Conservation (phyloP, 2,113 vertebrate species). For the Polypterus bichir region DNA sequence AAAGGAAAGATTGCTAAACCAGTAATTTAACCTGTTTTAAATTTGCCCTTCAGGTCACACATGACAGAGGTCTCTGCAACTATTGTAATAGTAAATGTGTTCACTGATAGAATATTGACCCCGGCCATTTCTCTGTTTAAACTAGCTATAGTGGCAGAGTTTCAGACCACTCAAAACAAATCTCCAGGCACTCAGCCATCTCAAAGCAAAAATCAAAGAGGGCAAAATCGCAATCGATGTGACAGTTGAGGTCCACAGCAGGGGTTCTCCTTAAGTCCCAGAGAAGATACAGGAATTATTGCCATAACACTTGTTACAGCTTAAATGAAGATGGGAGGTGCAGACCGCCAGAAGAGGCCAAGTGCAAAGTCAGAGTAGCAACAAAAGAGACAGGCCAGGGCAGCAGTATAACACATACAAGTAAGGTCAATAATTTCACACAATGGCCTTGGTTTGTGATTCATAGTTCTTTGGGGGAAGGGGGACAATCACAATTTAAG, state of each 20-base stretch:
- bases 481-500: no score
- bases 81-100: conserved; percentile 25
- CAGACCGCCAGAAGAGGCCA: conserved; percentile 28
- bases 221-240: conserved; percentile 47
- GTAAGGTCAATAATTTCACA: not conserved
- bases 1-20: not conserved
- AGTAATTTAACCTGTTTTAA: conserved; percentile 17
- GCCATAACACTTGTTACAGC: conserved; percentile 41
- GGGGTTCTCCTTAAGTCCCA: conserved; percentile 27
- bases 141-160: conserved; percentile 40
- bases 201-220: conserved; percentile 51
- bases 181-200: conserved; percentile 44
- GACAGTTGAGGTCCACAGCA: conserved; percentile 41
- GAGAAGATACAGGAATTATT: conserved; percentile 35
- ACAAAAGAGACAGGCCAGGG: conserved; percentile 42
- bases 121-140: conserved; percentile 20
- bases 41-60: conserved; percentile 17
- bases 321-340: conserved; percentile 15
- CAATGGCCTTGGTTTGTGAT: no score
- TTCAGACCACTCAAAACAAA: conserved; percentile 44
- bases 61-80: conserved; percentile 21
- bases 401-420: conserved; percentile 28
- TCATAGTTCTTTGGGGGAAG: no score
- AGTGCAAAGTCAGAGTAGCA: conserved; percentile 17
- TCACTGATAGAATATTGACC: conserved; percentile 31